Evolutionary conservation across 2,888 invertebrate genomes (phyloP).

Genomic region (Oasisia sp.): DNA sequence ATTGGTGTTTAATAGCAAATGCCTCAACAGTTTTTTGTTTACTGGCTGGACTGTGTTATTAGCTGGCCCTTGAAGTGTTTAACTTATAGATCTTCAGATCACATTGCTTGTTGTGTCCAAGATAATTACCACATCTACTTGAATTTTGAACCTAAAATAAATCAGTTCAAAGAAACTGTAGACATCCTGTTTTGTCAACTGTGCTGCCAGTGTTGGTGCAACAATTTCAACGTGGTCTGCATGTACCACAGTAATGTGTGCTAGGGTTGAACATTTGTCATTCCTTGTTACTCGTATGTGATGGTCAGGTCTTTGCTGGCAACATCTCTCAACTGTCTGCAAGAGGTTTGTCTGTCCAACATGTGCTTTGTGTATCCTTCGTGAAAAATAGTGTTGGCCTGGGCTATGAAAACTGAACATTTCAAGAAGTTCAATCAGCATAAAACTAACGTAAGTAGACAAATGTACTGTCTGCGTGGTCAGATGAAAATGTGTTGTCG

Average conservation of each 20-base stretch:
- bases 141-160: too few relatives aligned
- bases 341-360: neutral
- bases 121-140: neutral
- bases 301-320: neutral
- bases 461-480: neutral
- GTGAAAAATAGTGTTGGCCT: too few relatives aligned
- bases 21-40: neutral
- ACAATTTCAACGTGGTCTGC: neutral
- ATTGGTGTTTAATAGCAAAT: neutral
- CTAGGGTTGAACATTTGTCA: neutral
- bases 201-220: neutral
- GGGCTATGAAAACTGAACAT: too few relatives aligned
- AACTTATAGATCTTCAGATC: neutral
- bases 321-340: neutral
- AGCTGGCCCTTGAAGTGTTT: too few relatives aligned
- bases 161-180: too few relatives aligned
- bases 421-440: too few relatives aligned
- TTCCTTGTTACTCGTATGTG: neutral
- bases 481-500: neutral
- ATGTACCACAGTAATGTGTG: neutral
- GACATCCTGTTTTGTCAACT: neutral
- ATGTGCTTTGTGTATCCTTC: neutral
- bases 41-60: neutral
- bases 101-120: neutral
- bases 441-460: neutral